A percentile compares a stretch with the other conserved stretches of the same genome.
Conservation (phyloP, 2,888 invertebrate species). For the Cataglyphis rosenhaueri region DNA sequence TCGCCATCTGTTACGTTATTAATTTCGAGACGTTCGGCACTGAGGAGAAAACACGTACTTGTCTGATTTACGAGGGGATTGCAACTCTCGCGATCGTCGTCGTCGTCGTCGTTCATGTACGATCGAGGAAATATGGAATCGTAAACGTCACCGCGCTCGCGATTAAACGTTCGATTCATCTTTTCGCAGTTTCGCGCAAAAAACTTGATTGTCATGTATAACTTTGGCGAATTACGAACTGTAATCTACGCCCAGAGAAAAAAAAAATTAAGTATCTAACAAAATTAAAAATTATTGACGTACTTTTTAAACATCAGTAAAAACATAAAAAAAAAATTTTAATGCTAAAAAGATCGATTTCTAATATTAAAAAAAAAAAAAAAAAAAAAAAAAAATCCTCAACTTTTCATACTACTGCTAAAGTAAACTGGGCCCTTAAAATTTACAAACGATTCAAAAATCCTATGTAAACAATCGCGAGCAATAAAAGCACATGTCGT, state of each 20-base stretch:
- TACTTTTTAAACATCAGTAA: too few species aligned
- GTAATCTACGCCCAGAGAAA: too few species aligned
- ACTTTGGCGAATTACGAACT: background rate
- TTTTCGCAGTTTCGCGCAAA: background rate
- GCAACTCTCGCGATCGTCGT: constrained; percentile 7
- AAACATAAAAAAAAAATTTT: too few species aligned
- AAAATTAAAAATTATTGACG: too few species aligned
- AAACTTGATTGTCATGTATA: background rate
- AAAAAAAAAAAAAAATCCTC: too few species aligned
- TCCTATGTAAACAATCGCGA: background rate
- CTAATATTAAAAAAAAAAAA: too few species aligned
- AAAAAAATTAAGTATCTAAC: too few species aligned
- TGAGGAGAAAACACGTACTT: constrained; percentile 30
- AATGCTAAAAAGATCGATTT: too few species aligned
- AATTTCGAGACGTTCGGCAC: constrained; percentile 43
- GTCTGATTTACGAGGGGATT: constrained; percentile 43
- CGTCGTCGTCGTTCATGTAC: background rate
- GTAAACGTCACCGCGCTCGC: constrained; percentile 9
- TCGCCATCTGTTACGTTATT: constrained; percentile 36
- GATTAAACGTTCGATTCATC: constrained; percentile 20
- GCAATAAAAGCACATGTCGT: constrained; percentile 2
- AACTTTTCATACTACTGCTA: too few species aligned
- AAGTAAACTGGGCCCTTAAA: too few species aligned
- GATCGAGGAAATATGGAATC: constrained; percentile 36
- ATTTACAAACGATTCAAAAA: background rate